These are phyloP conservation scores for Pogonomyrmex barbatus DNA, from an alignment of 1,140 invertebrate genomes.

Conservation along the genomic window DNA sequence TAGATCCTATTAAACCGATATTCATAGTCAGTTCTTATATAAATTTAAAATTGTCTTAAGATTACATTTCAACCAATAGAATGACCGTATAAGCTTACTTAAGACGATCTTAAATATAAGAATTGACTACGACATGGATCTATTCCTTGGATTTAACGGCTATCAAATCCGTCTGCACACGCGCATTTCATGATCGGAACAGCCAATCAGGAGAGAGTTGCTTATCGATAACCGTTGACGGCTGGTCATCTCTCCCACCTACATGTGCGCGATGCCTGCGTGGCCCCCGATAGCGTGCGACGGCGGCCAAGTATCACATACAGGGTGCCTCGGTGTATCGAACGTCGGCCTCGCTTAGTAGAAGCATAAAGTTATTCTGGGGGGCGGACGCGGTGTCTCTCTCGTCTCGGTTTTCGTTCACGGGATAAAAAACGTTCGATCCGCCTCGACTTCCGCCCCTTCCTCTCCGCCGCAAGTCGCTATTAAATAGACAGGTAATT, in stretches of 20 bases:
- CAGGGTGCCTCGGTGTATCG: not conserved
- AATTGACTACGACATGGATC: too few species aligned
- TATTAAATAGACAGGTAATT: conserved; percentile 61
- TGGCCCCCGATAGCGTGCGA: not conserved
- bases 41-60: too few species aligned
- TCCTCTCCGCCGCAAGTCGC: not conserved
- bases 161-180: not conserved
- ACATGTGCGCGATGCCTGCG: not conserved
- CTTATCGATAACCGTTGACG: conserved; percentile 1
- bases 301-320: not conserved
- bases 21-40: too few species aligned
- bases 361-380: not conserved
- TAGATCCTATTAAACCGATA: too few species aligned
- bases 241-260: not conserved
- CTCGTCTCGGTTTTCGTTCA: not conserved
- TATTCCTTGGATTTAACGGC: too few species aligned
- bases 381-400: not conserved
- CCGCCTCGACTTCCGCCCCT: not conserved
- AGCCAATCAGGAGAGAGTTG: not conserved
- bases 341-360: not conserved
- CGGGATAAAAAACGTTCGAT: conserved; percentile 20
- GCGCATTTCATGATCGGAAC: not conserved
- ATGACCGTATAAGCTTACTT: too few species aligned
- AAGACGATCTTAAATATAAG: too few species aligned
- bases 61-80: too few species aligned